A percentile compares a stretch with the other conserved stretches of the same genome.
Conservation (phyloP, 2,113 vertebrate species). For the Hassar affinis region DNA sequence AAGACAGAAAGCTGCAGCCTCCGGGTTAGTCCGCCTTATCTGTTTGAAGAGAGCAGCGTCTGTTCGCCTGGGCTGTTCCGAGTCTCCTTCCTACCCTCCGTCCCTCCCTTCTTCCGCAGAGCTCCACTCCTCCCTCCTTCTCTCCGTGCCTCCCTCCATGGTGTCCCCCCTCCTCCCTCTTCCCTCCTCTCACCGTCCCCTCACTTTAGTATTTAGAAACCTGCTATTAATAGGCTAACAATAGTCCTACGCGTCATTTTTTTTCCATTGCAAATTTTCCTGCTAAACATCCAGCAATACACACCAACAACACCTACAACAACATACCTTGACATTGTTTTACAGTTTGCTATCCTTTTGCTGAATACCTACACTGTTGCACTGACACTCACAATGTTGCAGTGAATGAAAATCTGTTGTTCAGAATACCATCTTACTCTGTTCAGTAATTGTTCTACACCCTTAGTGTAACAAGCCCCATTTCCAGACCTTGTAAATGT, state of each 20-base stretch:
- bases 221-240: constrained; percentile 9
- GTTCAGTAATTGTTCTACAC: not conserved
- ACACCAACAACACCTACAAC: not conserved
- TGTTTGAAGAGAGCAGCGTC: constrained; percentile 13
- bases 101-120: constrained; percentile 36
- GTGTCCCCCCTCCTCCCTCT: constrained; percentile 14
- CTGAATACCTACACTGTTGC: not conserved
- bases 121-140: constrained; percentile 18
- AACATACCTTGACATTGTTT: not conserved
- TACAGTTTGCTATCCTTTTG: not conserved
- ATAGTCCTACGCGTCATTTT: not conserved
- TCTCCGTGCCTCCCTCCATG: constrained; percentile 37
- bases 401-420: not conserved
- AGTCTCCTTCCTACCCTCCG: not conserved
- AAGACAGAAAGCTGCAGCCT: constrained; percentile 20
- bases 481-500: too few relatives aligned
- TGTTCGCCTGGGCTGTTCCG: constrained; percentile 5
- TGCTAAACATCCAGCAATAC: not conserved
- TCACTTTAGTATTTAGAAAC: constrained; percentile 13
- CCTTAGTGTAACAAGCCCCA: too few relatives aligned
- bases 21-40: constrained; percentile 26
- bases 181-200: constrained; percentile 18
- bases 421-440: not conserved
- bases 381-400: not conserved
- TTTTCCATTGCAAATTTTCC: not conserved